Conservation (phyloP, 2,888 invertebrate genomes). For the Sminthurinus aureus region DNA sequence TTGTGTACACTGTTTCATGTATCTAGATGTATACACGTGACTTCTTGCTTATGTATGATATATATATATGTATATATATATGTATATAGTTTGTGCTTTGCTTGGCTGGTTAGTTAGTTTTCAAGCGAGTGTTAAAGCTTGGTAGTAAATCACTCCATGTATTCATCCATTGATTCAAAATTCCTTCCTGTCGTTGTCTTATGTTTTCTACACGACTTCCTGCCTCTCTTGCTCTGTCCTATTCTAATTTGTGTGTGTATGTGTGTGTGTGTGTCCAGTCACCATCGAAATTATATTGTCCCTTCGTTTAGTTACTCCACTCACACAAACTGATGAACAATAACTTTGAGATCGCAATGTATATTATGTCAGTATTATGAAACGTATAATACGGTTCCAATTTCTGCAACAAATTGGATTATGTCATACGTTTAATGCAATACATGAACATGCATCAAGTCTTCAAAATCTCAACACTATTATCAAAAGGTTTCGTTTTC, state of each 20-base stretch:
- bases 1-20: neutral
- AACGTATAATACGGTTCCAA: no score
- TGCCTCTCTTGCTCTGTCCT: neutral
- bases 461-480: no score
- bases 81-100: neutral
- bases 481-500: no score
- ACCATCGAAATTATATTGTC: neutral
- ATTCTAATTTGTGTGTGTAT: neutral
- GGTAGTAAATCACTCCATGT: slow-evolving; percentile 30
- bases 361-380: no score
- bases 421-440: no score
- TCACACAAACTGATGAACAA: no score
- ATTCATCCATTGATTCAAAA: slow-evolving; percentile 22
- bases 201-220: slow-evolving; percentile 11
- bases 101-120: neutral
- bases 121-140: slow-evolving; percentile 11
- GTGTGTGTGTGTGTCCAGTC: neutral
- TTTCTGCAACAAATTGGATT: no score
- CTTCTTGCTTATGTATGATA: neutral
- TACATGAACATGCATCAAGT: no score
- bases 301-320: neutral
- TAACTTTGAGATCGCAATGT: no score
- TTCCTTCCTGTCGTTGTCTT: slow-evolving; percentile 26
- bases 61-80: neutral
- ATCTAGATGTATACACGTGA: neutral